Percentiles rank a stretch among this genome's conserved stretches.
phyloP scores from a whole-genome alignment of 2,888 invertebrate genomes.

The Hirtodrosophila duncani region DNA sequence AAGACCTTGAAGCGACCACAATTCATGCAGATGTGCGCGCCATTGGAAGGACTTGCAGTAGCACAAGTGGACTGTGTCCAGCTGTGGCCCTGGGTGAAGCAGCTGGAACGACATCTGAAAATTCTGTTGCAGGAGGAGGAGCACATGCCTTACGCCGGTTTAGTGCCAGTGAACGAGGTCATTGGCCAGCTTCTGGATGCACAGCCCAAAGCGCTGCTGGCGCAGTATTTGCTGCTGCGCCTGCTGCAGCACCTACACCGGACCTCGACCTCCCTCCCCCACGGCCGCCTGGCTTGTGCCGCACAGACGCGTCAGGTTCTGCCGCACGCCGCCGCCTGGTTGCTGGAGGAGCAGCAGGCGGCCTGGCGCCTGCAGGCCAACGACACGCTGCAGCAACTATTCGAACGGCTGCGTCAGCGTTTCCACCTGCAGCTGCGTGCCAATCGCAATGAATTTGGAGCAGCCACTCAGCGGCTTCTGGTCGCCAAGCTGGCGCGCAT shows the following conservation, averaged over 20 bases:
- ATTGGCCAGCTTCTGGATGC: background rate
- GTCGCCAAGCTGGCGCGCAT: slow-evolving; percentile 34
- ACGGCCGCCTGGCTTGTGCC: slow-evolving; percentile 28
- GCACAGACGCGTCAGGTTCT: slow-evolving; percentile 36
- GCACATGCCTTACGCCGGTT: too few species aligned
- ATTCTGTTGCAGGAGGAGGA: slow-evolving; percentile 4
- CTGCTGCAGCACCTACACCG: slow-evolving; percentile 15
- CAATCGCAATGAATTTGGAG: slow-evolving; percentile 38
- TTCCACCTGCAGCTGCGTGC: slow-evolving; percentile 18
- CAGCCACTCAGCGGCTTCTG: slow-evolving; percentile 9
- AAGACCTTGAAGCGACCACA: background rate
- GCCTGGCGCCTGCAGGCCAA: background rate
- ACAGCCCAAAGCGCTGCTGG: slow-evolving; percentile 8
- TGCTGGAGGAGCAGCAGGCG: slow-evolving; percentile 26
- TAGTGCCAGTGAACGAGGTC: too few species aligned
- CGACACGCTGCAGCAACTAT: slow-evolving; percentile 32
- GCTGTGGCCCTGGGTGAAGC: slow-evolving; percentile 18
- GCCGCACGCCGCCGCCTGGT: slow-evolving; percentile 46
- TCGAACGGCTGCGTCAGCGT: slow-evolving; percentile 30
- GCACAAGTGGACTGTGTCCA: too few species aligned
- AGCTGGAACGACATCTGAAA: background rate
- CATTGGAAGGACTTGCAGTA: background rate
- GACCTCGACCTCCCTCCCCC: background rate
- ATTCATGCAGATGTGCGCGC: slow-evolving; percentile 6
- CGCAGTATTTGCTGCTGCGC: slow-evolving; percentile 25